These are phyloP conservation scores for Caenorhabditis afra DNA, from an alignment of 2,888 invertebrate genomes.

Conservation along the genomic window DNA sequence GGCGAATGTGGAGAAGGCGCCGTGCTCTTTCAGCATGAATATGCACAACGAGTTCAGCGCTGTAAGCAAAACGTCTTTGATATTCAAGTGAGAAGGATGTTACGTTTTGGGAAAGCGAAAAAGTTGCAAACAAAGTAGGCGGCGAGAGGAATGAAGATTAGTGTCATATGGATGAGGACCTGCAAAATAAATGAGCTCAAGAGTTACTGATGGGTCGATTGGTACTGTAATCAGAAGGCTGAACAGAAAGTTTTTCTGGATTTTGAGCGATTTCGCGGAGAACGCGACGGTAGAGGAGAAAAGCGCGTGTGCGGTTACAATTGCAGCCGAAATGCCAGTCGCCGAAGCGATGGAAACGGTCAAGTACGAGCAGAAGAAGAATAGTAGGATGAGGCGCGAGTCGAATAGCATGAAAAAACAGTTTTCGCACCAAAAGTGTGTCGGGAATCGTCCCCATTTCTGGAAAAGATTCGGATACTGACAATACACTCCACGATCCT, in stretches of 20 bases:
- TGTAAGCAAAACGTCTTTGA: not conserved
- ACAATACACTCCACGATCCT: too few relatives aligned
- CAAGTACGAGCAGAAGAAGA: not conserved
- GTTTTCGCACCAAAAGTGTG: not conserved
- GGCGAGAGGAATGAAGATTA: not conserved
- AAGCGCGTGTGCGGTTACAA: not conserved
- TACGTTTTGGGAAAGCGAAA: too few relatives aligned
- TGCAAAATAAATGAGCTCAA: too few relatives aligned
- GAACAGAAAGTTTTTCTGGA: constrained; percentile 1
- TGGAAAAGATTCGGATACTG: not conserved
- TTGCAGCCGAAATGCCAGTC: not conserved
- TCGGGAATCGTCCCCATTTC: not conserved
- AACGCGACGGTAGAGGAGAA: not conserved
- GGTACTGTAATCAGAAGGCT: not conserved
- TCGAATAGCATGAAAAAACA: constrained; percentile 2
- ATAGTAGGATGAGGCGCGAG: not conserved
- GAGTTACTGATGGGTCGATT: too few relatives aligned
- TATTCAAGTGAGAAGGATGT: too few relatives aligned
- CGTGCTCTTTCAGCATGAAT: not conserved
- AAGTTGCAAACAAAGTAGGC: not conserved
- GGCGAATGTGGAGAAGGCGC: not conserved
- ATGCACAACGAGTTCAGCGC: not conserved
- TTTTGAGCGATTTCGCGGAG: not conserved
- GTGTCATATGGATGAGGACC: not conserved
- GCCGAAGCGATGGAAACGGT: not conserved